These are phyloP conservation scores for Notodonta dromedarius DNA, from an alignment of 2,888 invertebrate genomes.

Conservation along the genomic window DNA sequence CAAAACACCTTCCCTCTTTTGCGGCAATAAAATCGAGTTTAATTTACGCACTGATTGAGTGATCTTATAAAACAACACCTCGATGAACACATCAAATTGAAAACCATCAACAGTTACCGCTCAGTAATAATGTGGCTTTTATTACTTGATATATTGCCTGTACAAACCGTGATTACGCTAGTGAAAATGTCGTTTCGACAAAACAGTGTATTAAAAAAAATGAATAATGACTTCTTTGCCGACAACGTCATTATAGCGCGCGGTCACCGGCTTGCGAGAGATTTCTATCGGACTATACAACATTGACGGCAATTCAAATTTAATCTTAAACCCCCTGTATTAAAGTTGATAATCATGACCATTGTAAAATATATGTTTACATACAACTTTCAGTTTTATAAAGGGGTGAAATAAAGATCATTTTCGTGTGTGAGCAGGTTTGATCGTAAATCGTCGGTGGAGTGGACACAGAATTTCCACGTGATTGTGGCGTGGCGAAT, in stretches of 20 bases:
- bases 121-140: constrained; percentile 68
- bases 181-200: constrained; percentile 83
- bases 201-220: constrained; percentile 83
- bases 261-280: constrained; percentile 71
- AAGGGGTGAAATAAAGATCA: constrained; percentile 38
- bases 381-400: constrained; percentile 56
- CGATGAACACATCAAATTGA: constrained; percentile 79
- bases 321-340: constrained; percentile 32
- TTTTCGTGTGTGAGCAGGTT: constrained; percentile 40
- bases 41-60: constrained; percentile 49
- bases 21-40: constrained; percentile 40
- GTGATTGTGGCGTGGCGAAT: constrained; percentile 77
- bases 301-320: constrained; percentile 32
- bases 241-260: constrained; percentile 77
- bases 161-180: constrained; percentile 80
- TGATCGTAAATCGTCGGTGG: constrained; percentile 40
- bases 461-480: constrained; percentile 64
- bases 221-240: constrained; percentile 82
- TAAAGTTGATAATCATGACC: constrained; percentile 40
- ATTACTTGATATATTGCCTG: constrained; percentile 79
- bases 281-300: constrained; percentile 69
- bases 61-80: constrained; percentile 46
- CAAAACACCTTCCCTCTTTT: constrained; percentile 40
- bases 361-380: constrained; percentile 17
- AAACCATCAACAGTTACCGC: constrained; percentile 71